Percentiles rank a stretch among this genome's conserved stretches.
phyloP scores from a whole-genome alignment of 2,797 vertebrate genomes.

The Tenualosa ilisha region DNA sequence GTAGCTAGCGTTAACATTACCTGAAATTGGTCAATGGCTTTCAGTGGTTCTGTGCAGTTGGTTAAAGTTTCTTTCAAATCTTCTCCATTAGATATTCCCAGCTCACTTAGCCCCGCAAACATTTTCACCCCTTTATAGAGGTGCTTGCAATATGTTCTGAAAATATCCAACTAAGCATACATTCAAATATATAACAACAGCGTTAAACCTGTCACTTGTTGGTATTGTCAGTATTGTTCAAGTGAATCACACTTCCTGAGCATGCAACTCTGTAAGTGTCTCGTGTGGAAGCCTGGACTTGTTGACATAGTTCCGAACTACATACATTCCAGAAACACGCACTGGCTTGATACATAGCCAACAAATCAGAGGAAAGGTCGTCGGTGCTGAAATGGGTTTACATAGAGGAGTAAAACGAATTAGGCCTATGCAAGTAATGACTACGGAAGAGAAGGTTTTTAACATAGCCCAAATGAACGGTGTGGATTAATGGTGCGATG shows the following conservation, averaged over 20 bases:
- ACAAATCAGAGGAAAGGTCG: too few species aligned
- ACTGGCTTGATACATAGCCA: background rate
- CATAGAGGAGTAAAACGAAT: too few species aligned
- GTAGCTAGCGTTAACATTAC: slow-evolving; percentile 60
- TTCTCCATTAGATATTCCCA: slow-evolving; percentile 94
- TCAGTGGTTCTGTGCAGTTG: slow-evolving; percentile 96
- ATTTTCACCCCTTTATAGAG: slow-evolving; percentile 57
- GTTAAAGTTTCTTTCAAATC: slow-evolving; percentile 96
- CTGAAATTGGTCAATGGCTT: slow-evolving; percentile 98
- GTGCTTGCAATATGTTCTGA: background rate
- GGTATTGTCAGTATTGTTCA: slow-evolving; percentile 13
- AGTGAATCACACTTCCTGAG: slow-evolving; percentile 56
- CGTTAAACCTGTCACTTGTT: slow-evolving; percentile 10
- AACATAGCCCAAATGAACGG: too few species aligned
- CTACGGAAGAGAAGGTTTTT: too few species aligned
- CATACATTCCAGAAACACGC: background rate
- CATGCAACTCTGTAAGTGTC: slow-evolving; percentile 50
- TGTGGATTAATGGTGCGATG: too few species aligned
- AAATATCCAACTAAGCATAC: background rate
- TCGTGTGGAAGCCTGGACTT: slow-evolving; percentile 24
- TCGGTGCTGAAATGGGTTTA: too few species aligned
- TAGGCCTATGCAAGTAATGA: too few species aligned
- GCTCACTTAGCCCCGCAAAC: slow-evolving; percentile 92
- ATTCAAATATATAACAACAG: background rate
- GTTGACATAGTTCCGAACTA: background rate